These are phyloP conservation scores for Microdon myrmicae DNA, from an alignment of 2,888 invertebrate genomes.

Conservation along the genomic window DNA sequence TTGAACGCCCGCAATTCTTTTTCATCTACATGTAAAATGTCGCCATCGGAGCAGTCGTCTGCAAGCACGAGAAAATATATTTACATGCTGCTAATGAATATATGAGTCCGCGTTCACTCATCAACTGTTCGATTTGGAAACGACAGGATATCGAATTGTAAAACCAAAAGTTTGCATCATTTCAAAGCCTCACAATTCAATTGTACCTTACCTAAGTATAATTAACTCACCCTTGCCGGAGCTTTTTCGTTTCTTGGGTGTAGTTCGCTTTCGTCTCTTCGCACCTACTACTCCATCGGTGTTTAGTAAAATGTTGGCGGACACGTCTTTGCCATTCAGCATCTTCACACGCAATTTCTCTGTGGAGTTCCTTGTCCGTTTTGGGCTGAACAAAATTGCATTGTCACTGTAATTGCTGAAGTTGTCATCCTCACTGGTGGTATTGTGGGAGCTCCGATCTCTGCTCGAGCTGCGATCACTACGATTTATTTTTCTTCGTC, in stretches of 20 bases:
- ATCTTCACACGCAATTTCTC: slow-evolving; percentile 32
- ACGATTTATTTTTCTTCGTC: slow-evolving; percentile 28
- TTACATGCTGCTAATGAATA: neutral
- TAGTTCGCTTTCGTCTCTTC: slow-evolving; percentile 37
- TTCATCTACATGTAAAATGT: slow-evolving; percentile 27
- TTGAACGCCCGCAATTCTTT: slow-evolving; percentile 44
- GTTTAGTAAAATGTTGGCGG: slow-evolving; percentile 5
- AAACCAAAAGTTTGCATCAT: slow-evolving; percentile 6
- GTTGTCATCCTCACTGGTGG: slow-evolving; percentile 33
- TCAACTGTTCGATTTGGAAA: slow-evolving; percentile 14
- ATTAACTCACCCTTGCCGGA: slow-evolving; percentile 47
- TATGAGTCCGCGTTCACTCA: slow-evolving; percentile 32
- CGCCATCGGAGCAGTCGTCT: slow-evolving; percentile 36
- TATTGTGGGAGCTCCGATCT: slow-evolving; percentile 38
- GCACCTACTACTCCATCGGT: slow-evolving; percentile 34
- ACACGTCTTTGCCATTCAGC: slow-evolving; percentile 12
- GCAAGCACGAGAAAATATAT: slow-evolving; percentile 39
- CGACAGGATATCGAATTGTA: slow-evolving; percentile 25
- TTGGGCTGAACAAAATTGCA: slow-evolving; percentile 28
- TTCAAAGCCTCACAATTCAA: slow-evolving; percentile 6
- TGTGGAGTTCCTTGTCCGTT: slow-evolving; percentile 17
- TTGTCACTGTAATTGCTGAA: slow-evolving; percentile 25
- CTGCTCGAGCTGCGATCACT: slow-evolving; percentile 41
- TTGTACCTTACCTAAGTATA: slow-evolving; percentile 35
- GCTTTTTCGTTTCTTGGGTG: slow-evolving; percentile 43